Conservation (phyloP, 2,888 invertebrate genomes). For the Mythimna vitellina region DNA sequence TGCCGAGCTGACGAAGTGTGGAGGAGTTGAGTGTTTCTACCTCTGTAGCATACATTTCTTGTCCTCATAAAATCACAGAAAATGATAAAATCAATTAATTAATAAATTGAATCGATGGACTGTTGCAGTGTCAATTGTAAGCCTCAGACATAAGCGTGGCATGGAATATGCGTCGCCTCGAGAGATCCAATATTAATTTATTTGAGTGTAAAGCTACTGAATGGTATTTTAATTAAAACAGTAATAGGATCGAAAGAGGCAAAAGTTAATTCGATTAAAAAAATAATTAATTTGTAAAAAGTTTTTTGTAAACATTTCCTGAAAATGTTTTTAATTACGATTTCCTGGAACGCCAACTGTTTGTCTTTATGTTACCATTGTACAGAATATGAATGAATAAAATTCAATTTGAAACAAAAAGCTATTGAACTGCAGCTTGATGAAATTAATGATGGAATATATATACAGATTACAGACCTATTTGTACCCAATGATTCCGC, state of each 20-base stretch:
- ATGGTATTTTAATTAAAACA: slow-evolving; percentile 25
- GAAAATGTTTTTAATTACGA: neutral
- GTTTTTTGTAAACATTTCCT: neutral
- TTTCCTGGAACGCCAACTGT: neutral
- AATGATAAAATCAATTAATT: neutral
- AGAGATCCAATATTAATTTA: slow-evolving; percentile 1
- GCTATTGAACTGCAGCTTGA: neutral
- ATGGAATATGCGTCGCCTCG: slow-evolving; percentile 4
- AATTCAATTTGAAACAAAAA: neutral
- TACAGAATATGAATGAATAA: neutral
- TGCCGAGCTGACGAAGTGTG: no score
- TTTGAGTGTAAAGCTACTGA: slow-evolving; percentile 13
- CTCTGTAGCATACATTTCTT: no score
- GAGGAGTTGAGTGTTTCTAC: no score
- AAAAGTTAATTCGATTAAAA: slow-evolving; percentile 1
- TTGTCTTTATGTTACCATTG: neutral
- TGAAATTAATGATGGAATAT: neutral
- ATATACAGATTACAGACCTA: neutral
- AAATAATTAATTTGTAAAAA: slow-evolving; percentile 1
- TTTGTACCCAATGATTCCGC: neutral
- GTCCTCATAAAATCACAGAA: neutral
- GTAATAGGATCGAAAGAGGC: neutral
- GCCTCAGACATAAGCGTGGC: neutral
- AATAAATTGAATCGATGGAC: neutral
- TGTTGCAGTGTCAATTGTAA: slow-evolving; percentile 5